phyloP scores from a whole-genome alignment of 2,797 vertebrate species.

The Paramormyrops hopkinsi region DNA sequence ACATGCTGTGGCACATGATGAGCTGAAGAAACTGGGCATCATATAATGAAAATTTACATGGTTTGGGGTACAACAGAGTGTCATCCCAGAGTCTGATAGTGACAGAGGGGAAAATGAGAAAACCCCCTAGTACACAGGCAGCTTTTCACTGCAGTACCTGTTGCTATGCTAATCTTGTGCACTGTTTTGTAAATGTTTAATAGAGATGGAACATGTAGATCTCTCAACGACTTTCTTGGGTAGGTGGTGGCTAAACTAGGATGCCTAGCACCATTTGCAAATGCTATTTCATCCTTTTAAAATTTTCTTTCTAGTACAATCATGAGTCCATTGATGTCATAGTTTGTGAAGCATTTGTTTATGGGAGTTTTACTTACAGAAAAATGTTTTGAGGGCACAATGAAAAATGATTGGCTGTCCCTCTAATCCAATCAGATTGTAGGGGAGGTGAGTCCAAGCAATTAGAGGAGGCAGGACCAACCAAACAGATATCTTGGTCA shows the following conservation, averaged over 20 bases:
- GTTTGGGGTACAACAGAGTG: neutral
- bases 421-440: neutral
- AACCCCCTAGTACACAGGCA: neutral
- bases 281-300: neutral
- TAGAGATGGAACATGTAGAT: neutral
- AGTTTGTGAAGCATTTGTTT: neutral
- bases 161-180: neutral
- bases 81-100: neutral
- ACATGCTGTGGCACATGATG: neutral
- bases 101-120: neutral
- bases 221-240: neutral
- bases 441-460: neutral
- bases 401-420: neutral
- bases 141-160: neutral
- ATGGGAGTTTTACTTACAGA: neutral
- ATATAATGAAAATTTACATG: neutral
- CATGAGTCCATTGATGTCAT: neutral
- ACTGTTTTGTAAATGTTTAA: neutral
- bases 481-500: neutral
- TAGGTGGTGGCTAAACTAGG: neutral
- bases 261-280: neutral
- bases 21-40: neutral
- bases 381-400: neutral
- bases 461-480: neutral
- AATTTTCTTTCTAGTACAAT: neutral